These are phyloP conservation scores for Parascotia fuliginaria DNA, from an alignment of 2,888 invertebrate species.

Conservation along the genomic window DNA sequence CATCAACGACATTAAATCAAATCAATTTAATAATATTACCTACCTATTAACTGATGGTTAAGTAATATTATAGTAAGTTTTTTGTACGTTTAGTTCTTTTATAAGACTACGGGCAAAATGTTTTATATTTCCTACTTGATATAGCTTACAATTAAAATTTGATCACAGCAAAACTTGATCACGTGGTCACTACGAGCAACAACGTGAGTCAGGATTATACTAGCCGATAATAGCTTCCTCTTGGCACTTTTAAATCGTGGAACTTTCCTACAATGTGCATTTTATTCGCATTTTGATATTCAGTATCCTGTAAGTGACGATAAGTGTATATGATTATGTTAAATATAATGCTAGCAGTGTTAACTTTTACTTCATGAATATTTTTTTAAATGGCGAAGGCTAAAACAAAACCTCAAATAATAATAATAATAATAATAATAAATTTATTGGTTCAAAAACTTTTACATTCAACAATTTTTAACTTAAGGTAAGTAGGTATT, in stretches of 20 bases:
- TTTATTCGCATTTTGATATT: slow-evolving; percentile 44
- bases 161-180: not conserved
- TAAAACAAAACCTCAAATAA: too few relatives aligned
- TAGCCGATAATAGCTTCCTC: slow-evolving; percentile 57
- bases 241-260: slow-evolving; percentile 40
- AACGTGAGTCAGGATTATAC: slow-evolving; percentile 56
- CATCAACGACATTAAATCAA: too few relatives aligned
- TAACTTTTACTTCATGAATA: too few relatives aligned
- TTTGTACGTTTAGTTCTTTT: too few relatives aligned
- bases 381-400: too few relatives aligned
- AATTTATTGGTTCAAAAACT: too few relatives aligned
- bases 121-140: not conserved
- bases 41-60: too few relatives aligned
- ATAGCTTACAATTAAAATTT: slow-evolving; percentile 34
- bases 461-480: too few relatives aligned
- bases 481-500: too few relatives aligned
- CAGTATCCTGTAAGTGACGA: slow-evolving; percentile 40
- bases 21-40: too few relatives aligned
- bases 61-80: too few relatives aligned
- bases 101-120: not conserved
- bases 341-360: slow-evolving; percentile 16
- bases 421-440: too few relatives aligned
- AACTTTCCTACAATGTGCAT: slow-evolving; percentile 44
- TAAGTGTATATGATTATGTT: slow-evolving; percentile 33
- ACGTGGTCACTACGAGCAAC: slow-evolving; percentile 11